phyloP scores from a whole-genome alignment of 2,888 invertebrate genomes.

The Malacosoma neustria region DNA sequence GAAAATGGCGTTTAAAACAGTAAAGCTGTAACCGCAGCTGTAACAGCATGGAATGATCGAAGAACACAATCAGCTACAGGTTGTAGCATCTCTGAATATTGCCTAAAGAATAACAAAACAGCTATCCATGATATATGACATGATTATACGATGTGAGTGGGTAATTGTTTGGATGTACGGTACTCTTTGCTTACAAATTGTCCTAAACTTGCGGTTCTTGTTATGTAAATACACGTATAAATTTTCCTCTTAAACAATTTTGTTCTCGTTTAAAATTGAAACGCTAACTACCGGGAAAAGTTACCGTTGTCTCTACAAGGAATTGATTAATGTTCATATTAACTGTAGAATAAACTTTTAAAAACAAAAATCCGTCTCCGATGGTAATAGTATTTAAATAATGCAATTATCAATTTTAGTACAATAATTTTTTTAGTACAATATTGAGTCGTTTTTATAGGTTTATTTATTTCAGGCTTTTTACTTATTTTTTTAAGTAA shows the following conservation, averaged over 20 bases:
- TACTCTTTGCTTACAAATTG: conserved; percentile 47
- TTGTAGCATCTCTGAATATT: not conserved
- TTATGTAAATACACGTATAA: conserved; percentile 47
- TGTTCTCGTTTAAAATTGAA: conserved; percentile 20
- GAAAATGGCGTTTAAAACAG: no score
- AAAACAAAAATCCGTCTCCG: no score
- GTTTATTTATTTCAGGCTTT: no score
- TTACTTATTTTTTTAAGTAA: no score
- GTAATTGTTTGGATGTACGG: conserved; percentile 41
- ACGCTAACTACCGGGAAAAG: conserved; percentile 4
- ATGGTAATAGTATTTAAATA: no score
- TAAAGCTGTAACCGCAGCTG: no score
- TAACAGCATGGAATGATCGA: no score
- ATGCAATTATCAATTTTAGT: no score
- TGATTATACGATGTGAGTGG: conserved; percentile 43
- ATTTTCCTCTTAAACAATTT: conserved; percentile 16
- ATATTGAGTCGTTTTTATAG: no score
- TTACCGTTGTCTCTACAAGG: conserved; percentile 6
- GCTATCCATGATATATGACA: conserved; percentile 35
- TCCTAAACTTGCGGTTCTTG: conserved; percentile 37
- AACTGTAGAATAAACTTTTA: no score
- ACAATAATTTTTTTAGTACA: no score
- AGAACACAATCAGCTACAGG: not conserved
- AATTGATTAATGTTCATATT: not conserved
- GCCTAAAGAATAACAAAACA: conserved; percentile 31